phyloP scores from a whole-genome alignment of 2,888 invertebrate genomes.

The Nasonia oneida region DNA sequence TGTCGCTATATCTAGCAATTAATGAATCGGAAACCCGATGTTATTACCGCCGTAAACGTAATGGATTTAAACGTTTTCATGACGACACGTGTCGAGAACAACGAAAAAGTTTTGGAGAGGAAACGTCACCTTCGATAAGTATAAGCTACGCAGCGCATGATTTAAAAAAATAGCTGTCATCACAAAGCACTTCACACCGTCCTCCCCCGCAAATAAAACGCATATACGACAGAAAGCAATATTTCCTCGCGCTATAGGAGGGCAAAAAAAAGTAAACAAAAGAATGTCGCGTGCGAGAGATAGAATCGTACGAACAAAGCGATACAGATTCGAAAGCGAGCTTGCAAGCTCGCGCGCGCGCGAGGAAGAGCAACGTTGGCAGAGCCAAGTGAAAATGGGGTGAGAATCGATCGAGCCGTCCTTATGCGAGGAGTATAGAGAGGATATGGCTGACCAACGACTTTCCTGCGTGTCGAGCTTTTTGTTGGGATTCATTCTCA shows the following conservation, averaged over 20 bases:
- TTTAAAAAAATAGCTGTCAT: neutral
- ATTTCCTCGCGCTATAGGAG: neutral
- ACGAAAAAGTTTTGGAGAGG: neutral
- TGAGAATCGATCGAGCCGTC: slow-evolving; percentile 35
- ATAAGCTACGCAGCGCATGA: neutral
- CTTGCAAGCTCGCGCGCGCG: neutral
- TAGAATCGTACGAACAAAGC: neutral
- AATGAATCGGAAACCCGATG: neutral
- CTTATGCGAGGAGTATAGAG: neutral
- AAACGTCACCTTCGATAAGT: neutral
- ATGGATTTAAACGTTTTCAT: neutral
- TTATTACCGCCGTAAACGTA: neutral
- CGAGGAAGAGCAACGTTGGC: neutral
- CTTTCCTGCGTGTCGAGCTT: neutral
- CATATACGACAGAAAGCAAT: neutral
- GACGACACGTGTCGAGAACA: neutral
- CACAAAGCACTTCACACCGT: neutral
- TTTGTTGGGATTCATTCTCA: neutral
- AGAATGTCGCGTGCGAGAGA: neutral
- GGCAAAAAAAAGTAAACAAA: neutral
- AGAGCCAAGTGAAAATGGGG: slow-evolving; percentile 13
- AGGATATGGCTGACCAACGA: neutral
- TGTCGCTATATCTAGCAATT: neutral
- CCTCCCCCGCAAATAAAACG: neutral
- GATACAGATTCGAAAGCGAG: slow-evolving; percentile 35